Base-by-base conservation (phyloP, 2,888 invertebrate species). In the Athalia rosae region DNA sequence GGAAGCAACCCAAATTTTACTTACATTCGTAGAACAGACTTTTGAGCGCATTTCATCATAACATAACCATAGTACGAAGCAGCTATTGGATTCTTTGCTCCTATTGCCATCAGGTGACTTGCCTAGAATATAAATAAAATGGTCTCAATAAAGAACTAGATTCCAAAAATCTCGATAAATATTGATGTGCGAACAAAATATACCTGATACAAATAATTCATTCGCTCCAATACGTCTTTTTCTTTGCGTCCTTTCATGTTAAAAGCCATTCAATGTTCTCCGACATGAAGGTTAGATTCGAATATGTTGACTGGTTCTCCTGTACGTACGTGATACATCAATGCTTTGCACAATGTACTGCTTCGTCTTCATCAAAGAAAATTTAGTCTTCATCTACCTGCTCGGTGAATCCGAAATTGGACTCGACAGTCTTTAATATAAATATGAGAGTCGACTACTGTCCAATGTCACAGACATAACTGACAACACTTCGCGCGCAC, bases 131-230 rank as follows among this genome's bases (percentile, higher is more conserved):
- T 67, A 81, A 78, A 79, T 77, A 76, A 76, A 69, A 66, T 59
- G 4, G 28, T 62, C 63, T 13, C 15, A 41, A 64, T 28, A 8
- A 2, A 28, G 28, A 28, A 13, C 62, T 8, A 45, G 8, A 11
- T 53, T 2, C 58, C 11, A 62, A 28, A 28, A 28, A 11, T 4
- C 47, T 6, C 73, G 76, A 13, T 76, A 62, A 58, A 15, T 61
- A 56, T 50, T 63, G 79, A 47, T 11, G 3, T n/a, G 8, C 7
- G 13, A 47, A 66, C 4, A 8, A 15, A 41, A 79, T 85, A 85
- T 89, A 93, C 94, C 90, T 94, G 94, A 87, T 94, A 93, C 43
- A 95, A 90, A 85, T 92, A 94, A 88, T 94, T 94, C 87, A 95
- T 93, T 78, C 94, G 90, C 84, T 94, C 93, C 85, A 94, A 93